Percentiles rank a stretch among this genome's conserved stretches.
These are phyloP conservation scores for Dinothrombium tinctorium DNA, from an alignment of 1,140 invertebrate species.

Conservation along the genomic window DNA sequence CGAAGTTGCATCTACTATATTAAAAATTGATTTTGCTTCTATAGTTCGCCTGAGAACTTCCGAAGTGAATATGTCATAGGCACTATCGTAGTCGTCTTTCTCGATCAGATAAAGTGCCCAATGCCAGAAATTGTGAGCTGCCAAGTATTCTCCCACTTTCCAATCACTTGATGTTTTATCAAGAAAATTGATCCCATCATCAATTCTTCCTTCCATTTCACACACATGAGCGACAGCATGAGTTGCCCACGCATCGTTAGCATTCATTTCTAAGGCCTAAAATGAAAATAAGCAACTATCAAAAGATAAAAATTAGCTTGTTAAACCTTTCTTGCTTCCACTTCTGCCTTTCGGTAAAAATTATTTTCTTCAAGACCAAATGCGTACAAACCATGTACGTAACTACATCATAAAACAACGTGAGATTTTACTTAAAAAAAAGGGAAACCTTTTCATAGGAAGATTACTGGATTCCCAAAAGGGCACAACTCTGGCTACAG, in stretches of 20 bases:
- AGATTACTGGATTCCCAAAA: constrained; percentile 22
- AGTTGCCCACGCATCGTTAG: constrained; percentile 31
- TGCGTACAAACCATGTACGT: constrained; percentile 30
- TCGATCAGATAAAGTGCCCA: constrained; percentile 29
- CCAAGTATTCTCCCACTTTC: constrained; percentile 27
- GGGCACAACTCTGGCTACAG: constrained; percentile 25
- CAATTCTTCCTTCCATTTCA: constrained; percentile 27
- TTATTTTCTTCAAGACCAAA: constrained; percentile 31
- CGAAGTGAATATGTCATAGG: constrained; percentile 24
- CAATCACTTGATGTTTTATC: constrained; percentile 25
- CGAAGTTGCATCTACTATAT: too few species aligned
- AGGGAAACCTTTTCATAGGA: constrained; percentile 24
- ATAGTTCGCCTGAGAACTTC: too few species aligned
- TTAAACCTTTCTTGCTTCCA: constrained; percentile 22
- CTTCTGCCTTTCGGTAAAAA: constrained; percentile 25
- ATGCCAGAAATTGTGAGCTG: constrained; percentile 33
- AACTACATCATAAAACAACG: constrained; percentile 17
- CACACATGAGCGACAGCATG: constrained; percentile 31
- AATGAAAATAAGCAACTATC: neutral
- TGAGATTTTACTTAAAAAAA: constrained; percentile 1
- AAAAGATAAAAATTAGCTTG: neutral
- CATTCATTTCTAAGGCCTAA: constrained; percentile 21
- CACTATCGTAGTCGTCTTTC: constrained; percentile 21
- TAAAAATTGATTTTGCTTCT: too few species aligned
- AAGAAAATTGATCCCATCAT: constrained; percentile 27